phyloP scores from a whole-genome alignment of 2,797 vertebrate species.

The Syngnathus acus region DNA sequence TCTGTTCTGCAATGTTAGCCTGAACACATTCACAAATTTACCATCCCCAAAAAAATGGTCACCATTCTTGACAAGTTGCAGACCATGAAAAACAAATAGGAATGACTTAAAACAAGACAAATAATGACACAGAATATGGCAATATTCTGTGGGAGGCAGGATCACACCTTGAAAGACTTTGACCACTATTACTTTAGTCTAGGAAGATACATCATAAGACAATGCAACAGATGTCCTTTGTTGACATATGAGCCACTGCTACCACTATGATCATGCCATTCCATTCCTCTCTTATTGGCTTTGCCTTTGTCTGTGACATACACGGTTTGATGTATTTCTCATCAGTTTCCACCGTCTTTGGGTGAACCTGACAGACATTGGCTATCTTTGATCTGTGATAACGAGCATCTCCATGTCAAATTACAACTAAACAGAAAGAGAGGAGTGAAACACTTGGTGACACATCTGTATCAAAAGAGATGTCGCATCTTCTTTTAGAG shows the following conservation, averaged over 20 bases:
- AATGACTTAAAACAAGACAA: too few relatives aligned
- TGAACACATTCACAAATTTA: too few relatives aligned
- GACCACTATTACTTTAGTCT: background rate
- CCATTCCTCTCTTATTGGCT: conserved; percentile 23
- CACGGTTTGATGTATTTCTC: conserved; percentile 33
- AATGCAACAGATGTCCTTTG: background rate
- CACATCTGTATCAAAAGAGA: conserved; percentile 58
- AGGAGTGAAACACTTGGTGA: conserved; percentile 35
- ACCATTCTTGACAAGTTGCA: too few relatives aligned
- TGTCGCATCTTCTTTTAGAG: conserved; percentile 27
- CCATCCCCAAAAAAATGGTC: too few relatives aligned
- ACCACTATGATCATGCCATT: background rate
- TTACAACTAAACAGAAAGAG: conserved; percentile 56
- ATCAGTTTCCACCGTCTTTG: conserved; percentile 44
- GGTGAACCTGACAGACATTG: conserved; percentile 52
- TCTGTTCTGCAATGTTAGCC: too few relatives aligned
- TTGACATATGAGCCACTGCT: background rate
- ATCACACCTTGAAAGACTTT: too few relatives aligned
- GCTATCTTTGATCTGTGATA: conserved; percentile 70
- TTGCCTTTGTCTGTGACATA: conserved; percentile 17
- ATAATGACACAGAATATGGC: too few relatives aligned
- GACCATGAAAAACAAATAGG: too few relatives aligned
- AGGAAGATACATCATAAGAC: background rate
- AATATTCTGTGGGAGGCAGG: too few relatives aligned
- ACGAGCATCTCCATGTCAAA: conserved; percentile 72